Percentiles rank a stretch among this genome's conserved stretches.
Evolutionary conservation across 1,140 invertebrate genomes (phyloP).

Genomic region (Caenorhabditis tropicalis): DNA sequence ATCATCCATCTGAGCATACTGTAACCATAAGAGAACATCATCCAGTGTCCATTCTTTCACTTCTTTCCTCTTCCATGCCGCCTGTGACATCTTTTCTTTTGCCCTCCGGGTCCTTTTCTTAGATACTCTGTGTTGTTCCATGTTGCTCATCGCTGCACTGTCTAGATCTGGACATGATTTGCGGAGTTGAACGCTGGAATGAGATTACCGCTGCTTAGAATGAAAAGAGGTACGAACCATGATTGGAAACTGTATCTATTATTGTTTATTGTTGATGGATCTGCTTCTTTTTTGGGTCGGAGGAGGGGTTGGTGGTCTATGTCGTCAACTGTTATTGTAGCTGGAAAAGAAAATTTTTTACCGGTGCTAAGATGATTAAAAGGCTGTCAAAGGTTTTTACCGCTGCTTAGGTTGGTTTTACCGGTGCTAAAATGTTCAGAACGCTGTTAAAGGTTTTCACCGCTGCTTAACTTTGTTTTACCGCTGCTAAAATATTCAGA

Average conservation of each 20-base stretch:
- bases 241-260: conserved; percentile 25
- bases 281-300: background rate
- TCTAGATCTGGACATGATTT: conserved; percentile 49
- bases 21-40: conserved; percentile 52
- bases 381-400: too few species aligned
- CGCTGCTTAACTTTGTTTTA: too few species aligned
- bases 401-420: too few species aligned
- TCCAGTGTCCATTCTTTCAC: conserved; percentile 50
- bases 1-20: conserved; percentile 42
- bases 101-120: conserved; percentile 37
- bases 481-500: too few species aligned
- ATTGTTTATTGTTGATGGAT: background rate
- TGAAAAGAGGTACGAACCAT: background rate
- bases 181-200: conserved; percentile 33
- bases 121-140: conserved; percentile 17
- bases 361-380: too few species aligned
- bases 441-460: too few species aligned
- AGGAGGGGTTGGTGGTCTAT: background rate
- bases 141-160: background rate
- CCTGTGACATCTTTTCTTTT: conserved; percentile 48
- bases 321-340: conserved; percentile 19
- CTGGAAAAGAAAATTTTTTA: background rate
- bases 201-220: background rate
- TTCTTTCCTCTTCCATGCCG: conserved; percentile 27
- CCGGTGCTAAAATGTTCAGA: too few species aligned